phyloP scores from a whole-genome alignment of 2,797 vertebrate species.

The Parauchenoglanis punctatus region DNA sequence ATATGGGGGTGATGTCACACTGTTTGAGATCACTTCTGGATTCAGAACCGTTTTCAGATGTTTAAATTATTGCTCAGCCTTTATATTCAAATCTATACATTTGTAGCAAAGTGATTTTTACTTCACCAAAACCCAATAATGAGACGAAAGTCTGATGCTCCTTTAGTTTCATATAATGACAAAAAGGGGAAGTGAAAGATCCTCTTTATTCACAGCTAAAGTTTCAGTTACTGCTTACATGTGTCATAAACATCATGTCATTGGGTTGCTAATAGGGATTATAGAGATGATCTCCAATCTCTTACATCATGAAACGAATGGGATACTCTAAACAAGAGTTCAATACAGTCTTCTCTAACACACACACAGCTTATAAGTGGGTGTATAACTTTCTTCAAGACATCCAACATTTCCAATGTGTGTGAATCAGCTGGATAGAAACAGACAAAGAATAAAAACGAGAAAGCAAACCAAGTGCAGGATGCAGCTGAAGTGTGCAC shows the following conservation, averaged over 20 bases:
- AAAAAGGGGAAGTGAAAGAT: background rate
- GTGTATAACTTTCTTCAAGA: background rate
- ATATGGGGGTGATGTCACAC: background rate
- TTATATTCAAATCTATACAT: background rate
- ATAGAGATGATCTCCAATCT: background rate
- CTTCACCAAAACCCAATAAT: background rate
- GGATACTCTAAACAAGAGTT: background rate
- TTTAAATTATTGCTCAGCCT: background rate
- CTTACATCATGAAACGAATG: slow-evolving; percentile 5
- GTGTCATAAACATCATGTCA: slow-evolving; percentile 1
- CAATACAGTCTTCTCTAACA: slow-evolving; percentile 18
- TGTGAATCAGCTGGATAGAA: slow-evolving; percentile 22
- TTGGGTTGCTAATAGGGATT: slow-evolving; percentile 7
- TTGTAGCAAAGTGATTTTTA: background rate
- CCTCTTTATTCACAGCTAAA: background rate
- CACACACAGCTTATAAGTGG: background rate
- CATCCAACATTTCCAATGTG: background rate
- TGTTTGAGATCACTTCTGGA: slow-evolving; percentile 11
- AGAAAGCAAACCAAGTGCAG: background rate
- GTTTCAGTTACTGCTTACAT: background rate
- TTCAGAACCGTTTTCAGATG: slow-evolving; percentile 1
- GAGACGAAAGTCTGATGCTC: background rate
- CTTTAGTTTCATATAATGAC: slow-evolving; percentile 10
- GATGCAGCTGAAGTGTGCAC: slow-evolving; percentile 15
- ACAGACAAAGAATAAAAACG: background rate